A percentile compares a stretch with the other conserved stretches of the same genome.
Evolutionary conservation across 2,888 invertebrate species (phyloP).

Genomic region (Eustalomyia histrio): DNA sequence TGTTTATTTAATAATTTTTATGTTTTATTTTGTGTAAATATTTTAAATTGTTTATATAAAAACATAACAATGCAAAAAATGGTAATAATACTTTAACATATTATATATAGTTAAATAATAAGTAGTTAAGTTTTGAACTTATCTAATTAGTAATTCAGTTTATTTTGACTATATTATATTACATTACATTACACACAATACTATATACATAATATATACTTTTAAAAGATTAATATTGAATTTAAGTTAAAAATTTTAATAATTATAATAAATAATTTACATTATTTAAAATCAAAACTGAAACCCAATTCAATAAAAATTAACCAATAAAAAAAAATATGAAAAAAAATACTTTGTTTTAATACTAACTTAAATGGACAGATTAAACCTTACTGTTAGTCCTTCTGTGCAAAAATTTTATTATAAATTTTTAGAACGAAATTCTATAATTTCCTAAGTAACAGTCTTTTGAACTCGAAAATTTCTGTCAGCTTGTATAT

Average conservation of each 20-base stretch:
- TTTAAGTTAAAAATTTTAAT: slow-evolving; percentile 39
- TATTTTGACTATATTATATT: not conserved
- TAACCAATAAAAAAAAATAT: slow-evolving; percentile 43
- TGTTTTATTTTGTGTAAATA: slow-evolving; percentile 36
- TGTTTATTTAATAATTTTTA: not conserved
- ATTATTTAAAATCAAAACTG: slow-evolving; percentile 15
- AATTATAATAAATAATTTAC: slow-evolving; percentile 22
- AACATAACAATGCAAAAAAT: slow-evolving; percentile 31
- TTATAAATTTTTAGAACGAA: too few relatives aligned
- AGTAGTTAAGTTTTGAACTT: slow-evolving; percentile 24
- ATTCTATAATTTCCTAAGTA: too few relatives aligned
- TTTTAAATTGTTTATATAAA: slow-evolving; percentile 42
- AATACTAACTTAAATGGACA: too few relatives aligned
- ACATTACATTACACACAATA: not conserved
- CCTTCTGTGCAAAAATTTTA: too few relatives aligned
- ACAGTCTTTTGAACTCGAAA: too few relatives aligned
- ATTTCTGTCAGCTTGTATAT: too few relatives aligned
- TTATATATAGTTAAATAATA: slow-evolving; percentile 13
- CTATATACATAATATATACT: not conserved
- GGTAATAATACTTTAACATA: slow-evolving; percentile 52
- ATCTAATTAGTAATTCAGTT: slow-evolving; percentile 9
- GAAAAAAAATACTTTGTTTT: slow-evolving; percentile 7
- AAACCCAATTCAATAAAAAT: slow-evolving; percentile 38
- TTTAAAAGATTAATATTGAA: slow-evolving; percentile 20
- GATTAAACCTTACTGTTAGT: too few relatives aligned